phyloP scores from a whole-genome alignment of 2,113 vertebrate genomes.

The Chaetodon auriga region DNA sequence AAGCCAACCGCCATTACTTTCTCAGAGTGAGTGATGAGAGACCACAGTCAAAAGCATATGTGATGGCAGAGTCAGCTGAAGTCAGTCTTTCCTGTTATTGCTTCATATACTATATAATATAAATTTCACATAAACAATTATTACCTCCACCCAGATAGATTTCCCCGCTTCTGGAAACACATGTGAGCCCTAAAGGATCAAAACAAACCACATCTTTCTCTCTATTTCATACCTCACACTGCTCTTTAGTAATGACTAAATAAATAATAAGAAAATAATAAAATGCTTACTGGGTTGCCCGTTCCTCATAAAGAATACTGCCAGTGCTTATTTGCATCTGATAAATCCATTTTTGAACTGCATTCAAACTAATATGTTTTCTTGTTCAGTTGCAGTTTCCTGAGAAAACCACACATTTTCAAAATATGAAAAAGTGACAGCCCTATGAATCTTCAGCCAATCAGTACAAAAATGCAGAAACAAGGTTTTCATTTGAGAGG shows the following conservation, averaged over 20 bases:
- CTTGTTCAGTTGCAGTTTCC: not conserved
- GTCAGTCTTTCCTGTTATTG: constrained; percentile 69
- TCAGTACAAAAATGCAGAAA: constrained; percentile 4
- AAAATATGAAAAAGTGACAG: not conserved
- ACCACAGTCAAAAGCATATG: constrained; percentile 64
- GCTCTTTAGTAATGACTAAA: constrained; percentile 26
- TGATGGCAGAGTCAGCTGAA: constrained; percentile 57
- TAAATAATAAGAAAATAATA: constrained; percentile 24
- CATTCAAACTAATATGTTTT: not conserved
- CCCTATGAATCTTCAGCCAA: not conserved
- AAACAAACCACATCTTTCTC: constrained; percentile 10
- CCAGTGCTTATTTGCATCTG: constrained; percentile 13
- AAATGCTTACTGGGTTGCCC: constrained; percentile 3
- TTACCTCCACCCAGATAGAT: constrained; percentile 61
- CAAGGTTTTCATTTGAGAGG: not conserved
- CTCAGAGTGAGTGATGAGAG: constrained; percentile 66
- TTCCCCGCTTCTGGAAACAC: constrained; percentile 41
- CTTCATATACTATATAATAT: constrained; percentile 57
- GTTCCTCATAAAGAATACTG: not conserved
- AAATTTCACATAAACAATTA: constrained; percentile 71
- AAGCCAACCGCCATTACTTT: constrained; percentile 63
- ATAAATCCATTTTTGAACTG: constrained; percentile 15
- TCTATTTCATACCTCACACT: constrained; percentile 3
- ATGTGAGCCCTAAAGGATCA: constrained; percentile 11
- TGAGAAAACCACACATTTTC: not conserved